Evolutionary conservation across 2,888 invertebrate genomes (phyloP).

Genomic region (Scaptodrosophila latifasciaeformis): DNA sequence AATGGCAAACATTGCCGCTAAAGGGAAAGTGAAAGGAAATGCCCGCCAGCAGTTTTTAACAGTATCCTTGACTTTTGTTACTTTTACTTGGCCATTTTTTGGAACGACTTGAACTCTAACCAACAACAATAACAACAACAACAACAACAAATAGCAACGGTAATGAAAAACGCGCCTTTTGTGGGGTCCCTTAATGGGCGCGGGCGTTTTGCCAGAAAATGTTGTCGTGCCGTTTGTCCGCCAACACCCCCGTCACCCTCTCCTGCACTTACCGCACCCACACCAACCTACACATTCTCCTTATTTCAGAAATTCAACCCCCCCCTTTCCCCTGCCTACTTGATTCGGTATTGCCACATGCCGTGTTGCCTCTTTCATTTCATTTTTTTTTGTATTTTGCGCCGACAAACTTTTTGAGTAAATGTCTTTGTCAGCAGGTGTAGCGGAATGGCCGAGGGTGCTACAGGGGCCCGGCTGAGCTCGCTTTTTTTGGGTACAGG

Average conservation of each 20-base stretch:
- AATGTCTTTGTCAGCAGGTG: constrained; percentile 68
- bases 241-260: constrained; percentile 29
- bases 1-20: constrained; percentile 24
- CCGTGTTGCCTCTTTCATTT: constrained; percentile 44
- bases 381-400: too few relatives aligned
- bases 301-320: too few relatives aligned
- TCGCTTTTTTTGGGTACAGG: too few relatives aligned
- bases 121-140: constrained; percentile 1
- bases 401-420: constrained; percentile 62
- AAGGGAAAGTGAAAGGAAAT: constrained; percentile 60
- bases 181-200: constrained; percentile 42
- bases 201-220: constrained; percentile 63
- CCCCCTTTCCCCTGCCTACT: constrained; percentile 17
- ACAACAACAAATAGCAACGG: constrained; percentile 26
- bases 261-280: too few relatives aligned
- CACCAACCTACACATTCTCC: neutral
- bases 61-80: constrained; percentile 66
- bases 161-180: constrained; percentile 63
- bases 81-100: constrained; percentile 50
- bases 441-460: constrained; percentile 32
- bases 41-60: constrained; percentile 52
- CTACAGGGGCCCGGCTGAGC: neutral
- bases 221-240: constrained; percentile 18
- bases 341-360: constrained; percentile 25
- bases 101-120: constrained; percentile 33